Base-by-base conservation (phyloP, 2,797 vertebrate species). In the Champsocephalus gunnari region DNA sequence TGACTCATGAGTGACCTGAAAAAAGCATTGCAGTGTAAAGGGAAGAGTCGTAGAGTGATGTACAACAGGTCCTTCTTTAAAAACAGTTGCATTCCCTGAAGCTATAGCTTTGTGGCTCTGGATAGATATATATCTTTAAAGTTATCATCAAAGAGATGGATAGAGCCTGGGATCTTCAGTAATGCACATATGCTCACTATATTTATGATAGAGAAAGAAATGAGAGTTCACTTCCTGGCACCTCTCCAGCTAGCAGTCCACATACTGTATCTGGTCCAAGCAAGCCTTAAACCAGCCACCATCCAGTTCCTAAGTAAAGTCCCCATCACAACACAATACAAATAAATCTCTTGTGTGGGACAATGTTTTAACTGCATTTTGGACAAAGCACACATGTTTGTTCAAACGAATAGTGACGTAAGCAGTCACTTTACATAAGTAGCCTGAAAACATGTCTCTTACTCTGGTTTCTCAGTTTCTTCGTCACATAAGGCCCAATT, bases 81-180 rank as follows among this genome's bases (percentile, higher is more conserved):
- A 64, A 74, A 68, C 43, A 55, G 21, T 60, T 0, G 1, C 17
- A 44, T 72, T 48, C 64, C 68, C 51, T 55, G 11, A 77, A 34
- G 55, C 69, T 24, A 69, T 14, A 71, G 49, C 19, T 61, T 48
- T 63, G 54, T 71, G 24, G 51, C 21, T n/a, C 12, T 63, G 11
- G 56, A 71, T 12, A 12, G 24, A 54, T 74, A 41, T 58, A 49
- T 49, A 50, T 59, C 41, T 32, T 38, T 41, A 48, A 43, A 17
- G 13, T 71, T 75, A 63, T 51, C 62, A 32, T 71, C 44, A 65
- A 79, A 84, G 13, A 67, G 21, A 64, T 1, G 47, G 32, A 58
- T n/a, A 69, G 41, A 70, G 32, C 53, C 28, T 45, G 6, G 19
- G 51, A 53, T 53, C 11, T 59, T 43, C 38, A 59, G 57, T 41